Percentiles rank a stretch among this genome's conserved stretches.
These are phyloP conservation scores for Ethmia dodecea DNA, from an alignment of 2,888 invertebrate genomes.

Conservation along the genomic window DNA sequence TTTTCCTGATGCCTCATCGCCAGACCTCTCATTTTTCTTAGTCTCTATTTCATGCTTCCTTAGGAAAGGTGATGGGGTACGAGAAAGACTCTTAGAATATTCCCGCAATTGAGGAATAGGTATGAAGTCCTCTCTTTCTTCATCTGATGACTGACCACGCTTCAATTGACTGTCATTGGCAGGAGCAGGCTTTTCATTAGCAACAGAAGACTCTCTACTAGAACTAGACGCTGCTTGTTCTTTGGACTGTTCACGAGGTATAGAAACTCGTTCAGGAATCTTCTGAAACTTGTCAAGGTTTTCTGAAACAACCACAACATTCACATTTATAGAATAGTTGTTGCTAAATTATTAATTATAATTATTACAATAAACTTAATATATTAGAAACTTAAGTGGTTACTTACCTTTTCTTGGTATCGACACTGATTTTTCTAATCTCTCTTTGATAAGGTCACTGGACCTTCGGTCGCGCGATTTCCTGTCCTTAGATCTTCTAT, in stretches of 20 bases:
- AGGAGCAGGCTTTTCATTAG: conserved; percentile 47
- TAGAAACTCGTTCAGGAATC: conserved; percentile 51
- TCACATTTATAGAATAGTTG: no score
- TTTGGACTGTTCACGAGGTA: conserved; percentile 47
- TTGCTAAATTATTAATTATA: no score
- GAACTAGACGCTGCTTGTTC: conserved; percentile 64
- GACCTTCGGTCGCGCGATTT: conserved; percentile 70
- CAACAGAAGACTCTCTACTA: conserved; percentile 66
- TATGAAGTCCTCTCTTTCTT: conserved; percentile 60
- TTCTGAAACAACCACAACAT: conserved; percentile 37
- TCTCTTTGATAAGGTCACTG: conserved; percentile 65
- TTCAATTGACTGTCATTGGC: conserved; percentile 42
- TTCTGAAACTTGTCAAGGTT: conserved; percentile 57
- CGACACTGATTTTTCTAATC: conserved; percentile 67
- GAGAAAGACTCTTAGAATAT: conserved; percentile 87
- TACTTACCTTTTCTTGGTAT: conserved; percentile 64
- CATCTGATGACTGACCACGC: conserved; percentile 55
- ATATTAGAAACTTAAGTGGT: background rate
- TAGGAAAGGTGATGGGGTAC: conserved; percentile 91
- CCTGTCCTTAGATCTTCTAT: conserved; percentile 60
- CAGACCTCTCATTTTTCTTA: conserved; percentile 64
- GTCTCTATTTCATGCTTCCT: conserved; percentile 80
- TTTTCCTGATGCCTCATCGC: conserved; percentile 62
- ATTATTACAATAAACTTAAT: background rate
- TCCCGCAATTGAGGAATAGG: conserved; percentile 56